Evolutionary conservation across 2,888 invertebrate genomes (phyloP), one percentile per base, ranked within the genome.

Genomic region (Macrosoma leucophasiata): DNA sequence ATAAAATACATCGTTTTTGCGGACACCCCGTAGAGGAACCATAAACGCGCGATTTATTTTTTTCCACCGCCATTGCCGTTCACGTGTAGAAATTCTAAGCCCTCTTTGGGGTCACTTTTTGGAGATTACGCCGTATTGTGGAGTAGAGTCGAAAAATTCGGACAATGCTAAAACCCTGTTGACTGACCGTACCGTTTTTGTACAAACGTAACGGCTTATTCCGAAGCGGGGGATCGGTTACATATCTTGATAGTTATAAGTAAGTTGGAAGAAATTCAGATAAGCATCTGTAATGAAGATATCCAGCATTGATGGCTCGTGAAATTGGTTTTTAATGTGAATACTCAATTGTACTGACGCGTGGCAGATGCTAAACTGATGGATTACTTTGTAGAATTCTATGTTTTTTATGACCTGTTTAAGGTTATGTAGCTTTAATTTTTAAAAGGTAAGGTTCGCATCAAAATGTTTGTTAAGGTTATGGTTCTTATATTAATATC

Each of bases 101-200:
- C 69, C 74, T 68, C 70, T 78, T 81, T 79, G 78, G 84, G 84
- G 84, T 84, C 82, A 84, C 72, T 84, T 84, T 84, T 81, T 79
- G 78, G 77, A 74, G 81, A 79, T 82, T 78, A 79, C 63, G 65
- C 55, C 51, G 55, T 55, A 71, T 82, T 81, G 82, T 81, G 58
- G 50, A 51, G 43, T 53, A 41, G 50, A 75, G 73, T 74, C 72
- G 73, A 77, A 75, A 76, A 71, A 64, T 47, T 31, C 41, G 57
- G 52, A 77, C 74, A 77, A 81, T 52, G 50, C 50, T 50, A 63
- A 63, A 65, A 63, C 55, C 52, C 66, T 75, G 70, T 76, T 76
- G 79, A 77, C 74, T 73, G 78, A 74, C 78, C 78, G 68, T 45
- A 39, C n/a, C 50, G 52, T 58, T 55, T 67, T 68, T 74, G 60